phyloP scores from a whole-genome alignment of 2,888 invertebrate species.

The Terebella lapidaria region DNA sequence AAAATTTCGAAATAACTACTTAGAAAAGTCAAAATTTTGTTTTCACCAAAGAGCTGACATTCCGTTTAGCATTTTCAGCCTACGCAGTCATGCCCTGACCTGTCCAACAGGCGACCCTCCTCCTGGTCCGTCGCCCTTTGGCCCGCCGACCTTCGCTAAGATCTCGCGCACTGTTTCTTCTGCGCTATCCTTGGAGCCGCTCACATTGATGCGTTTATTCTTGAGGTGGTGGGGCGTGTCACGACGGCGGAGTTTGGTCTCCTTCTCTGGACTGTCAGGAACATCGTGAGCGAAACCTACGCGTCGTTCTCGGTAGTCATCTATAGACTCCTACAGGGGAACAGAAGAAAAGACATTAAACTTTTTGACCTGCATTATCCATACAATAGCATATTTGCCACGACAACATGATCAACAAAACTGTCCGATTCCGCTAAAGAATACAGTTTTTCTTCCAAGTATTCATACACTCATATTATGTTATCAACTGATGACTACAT shows the following conservation, averaged over 20 bases:
- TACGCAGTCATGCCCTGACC: no score
- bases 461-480: no score
- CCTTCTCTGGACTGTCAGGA: slow-evolving; percentile 34
- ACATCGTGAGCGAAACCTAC: slow-evolving; percentile 44
- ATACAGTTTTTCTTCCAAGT: no score
- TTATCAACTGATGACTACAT: no score
- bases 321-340: slow-evolving; percentile 3
- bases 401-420: background rate
- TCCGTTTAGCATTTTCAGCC: no score
- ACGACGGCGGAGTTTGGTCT: slow-evolving; percentile 67
- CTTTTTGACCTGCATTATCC: background rate
- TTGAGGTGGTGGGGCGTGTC: slow-evolving; percentile 99
- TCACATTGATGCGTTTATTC: slow-evolving; percentile 65
- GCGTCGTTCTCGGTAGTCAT: slow-evolving; percentile 23
- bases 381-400: background rate
- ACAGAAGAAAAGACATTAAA: no score
- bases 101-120: no score
- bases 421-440: background rate
- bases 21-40: no score
- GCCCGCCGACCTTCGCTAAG: slow-evolving; percentile 18
- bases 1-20: no score
- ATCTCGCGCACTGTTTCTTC: slow-evolving; percentile 43
- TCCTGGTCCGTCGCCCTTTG: no score
- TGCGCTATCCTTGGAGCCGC: slow-evolving; percentile 31
- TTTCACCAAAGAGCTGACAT: no score